Conservation (phyloP, 2,888 invertebrate species). For the Xylocampa areola region DNA sequence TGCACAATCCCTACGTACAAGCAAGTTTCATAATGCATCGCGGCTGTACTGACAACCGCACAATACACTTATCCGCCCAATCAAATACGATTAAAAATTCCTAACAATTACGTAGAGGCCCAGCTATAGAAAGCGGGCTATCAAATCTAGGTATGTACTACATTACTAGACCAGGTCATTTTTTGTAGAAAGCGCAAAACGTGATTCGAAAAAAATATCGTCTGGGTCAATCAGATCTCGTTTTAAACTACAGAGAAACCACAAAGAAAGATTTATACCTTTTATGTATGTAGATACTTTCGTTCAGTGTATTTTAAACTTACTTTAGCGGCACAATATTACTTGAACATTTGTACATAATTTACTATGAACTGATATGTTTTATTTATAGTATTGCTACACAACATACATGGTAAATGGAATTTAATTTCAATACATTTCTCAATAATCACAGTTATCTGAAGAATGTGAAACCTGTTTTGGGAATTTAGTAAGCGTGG, state of each 20-base stretch:
- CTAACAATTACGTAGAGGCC: constrained; percentile 42
- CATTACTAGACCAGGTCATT: constrained; percentile 73
- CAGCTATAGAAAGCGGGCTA: constrained; percentile 68
- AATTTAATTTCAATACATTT: constrained; percentile 75
- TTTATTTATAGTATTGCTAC: constrained; percentile 55
- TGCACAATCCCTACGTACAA: constrained; percentile 68
- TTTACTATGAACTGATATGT: constrained; percentile 43
- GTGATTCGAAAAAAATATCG: constrained; percentile 67
- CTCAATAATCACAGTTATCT: constrained; percentile 75
- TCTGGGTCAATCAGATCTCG: constrained; percentile 55
- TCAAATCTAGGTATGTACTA: constrained; percentile 62
- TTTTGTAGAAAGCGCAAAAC: constrained; percentile 74
- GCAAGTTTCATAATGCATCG: constrained; percentile 69
- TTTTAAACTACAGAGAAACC: constrained; percentile 24
- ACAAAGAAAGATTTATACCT: constrained; percentile 48
- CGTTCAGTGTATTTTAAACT: constrained; percentile 17
- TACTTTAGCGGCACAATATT: constrained; percentile 17
- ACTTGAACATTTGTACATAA: constrained; percentile 41
- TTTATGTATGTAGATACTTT: constrained; percentile 4
- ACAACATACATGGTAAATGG: constrained; percentile 62
- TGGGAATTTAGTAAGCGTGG: constrained; percentile 70
- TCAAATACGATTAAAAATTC: constrained; percentile 43
- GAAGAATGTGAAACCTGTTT: constrained; percentile 79
- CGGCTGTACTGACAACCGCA: constrained; percentile 57
- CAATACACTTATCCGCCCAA: constrained; percentile 54